Evolutionary conservation across 1,140 invertebrate genomes (phyloP).

Genomic region (Venustaconcha ellipsiformis): DNA sequence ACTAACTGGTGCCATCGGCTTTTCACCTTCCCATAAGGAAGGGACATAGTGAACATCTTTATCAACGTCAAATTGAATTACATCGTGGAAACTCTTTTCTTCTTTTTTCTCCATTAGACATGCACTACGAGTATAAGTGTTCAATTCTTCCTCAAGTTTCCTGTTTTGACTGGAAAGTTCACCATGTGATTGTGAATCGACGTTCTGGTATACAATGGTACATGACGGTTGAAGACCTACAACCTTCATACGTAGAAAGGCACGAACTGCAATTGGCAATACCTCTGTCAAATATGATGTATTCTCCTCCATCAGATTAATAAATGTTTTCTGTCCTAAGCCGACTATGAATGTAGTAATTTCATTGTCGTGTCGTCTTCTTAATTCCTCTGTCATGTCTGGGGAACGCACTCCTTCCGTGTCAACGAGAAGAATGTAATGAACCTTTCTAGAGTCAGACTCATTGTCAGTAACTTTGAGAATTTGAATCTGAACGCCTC

Average conservation of each 20-base stretch:
- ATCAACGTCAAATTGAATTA: no score
- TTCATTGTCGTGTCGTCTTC: constrained; percentile 24
- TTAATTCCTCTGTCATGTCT: constrained; percentile 1
- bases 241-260: constrained; percentile 12
- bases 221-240: no score
- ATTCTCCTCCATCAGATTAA: constrained; percentile 31
- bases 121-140: no score
- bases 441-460: background rate
- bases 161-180: no score
- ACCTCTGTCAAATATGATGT: constrained; percentile 21
- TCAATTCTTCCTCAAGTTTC: no score
- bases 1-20: no score
- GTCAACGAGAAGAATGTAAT: constrained; percentile 10
- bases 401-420: constrained; percentile 18
- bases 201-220: no score
- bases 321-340: constrained; percentile 23
- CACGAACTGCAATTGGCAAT: constrained; percentile 25
- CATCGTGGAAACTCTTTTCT: no score
- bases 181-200: no score
- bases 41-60: no score
- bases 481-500: constrained; percentile 3
- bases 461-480: background rate
- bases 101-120: no score
- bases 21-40: no score
- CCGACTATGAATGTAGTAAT: constrained; percentile 27